phyloP scores from a whole-genome alignment of 2,797 vertebrate genomes.

The Masticophis lateralis region DNA sequence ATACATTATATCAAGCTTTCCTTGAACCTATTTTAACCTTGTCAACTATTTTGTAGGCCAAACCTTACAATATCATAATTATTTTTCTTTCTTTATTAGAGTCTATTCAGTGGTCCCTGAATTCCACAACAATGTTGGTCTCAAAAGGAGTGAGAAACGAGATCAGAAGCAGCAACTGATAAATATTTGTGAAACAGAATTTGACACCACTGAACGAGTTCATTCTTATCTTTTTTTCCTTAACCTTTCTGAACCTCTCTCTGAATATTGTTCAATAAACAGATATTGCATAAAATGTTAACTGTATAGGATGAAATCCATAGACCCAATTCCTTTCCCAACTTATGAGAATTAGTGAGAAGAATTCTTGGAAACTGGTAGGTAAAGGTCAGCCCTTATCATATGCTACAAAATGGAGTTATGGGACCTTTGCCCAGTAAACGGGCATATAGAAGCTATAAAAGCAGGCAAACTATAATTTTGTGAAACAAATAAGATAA shows the following conservation, averaged over 20 bases:
- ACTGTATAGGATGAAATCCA: background rate
- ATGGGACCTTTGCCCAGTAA: background rate
- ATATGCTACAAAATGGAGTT: background rate
- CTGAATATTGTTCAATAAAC: background rate
- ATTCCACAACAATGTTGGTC: background rate
- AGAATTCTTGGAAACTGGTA: background rate
- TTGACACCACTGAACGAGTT: background rate
- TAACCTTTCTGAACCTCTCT: background rate
- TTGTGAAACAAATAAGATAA: background rate
- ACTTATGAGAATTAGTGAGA: background rate
- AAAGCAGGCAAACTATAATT: background rate
- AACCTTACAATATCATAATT: background rate
- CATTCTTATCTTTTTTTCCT: background rate
- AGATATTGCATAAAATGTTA: background rate
- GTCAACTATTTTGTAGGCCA: background rate
- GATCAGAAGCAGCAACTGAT: background rate
- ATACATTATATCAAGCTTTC: background rate
- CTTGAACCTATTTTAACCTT: background rate
- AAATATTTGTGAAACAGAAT: background rate
- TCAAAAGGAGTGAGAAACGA: background rate
- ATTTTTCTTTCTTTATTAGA: background rate
- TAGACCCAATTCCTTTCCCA: background rate
- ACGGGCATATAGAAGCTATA: background rate
- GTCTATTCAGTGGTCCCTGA: background rate
- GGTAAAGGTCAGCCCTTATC: background rate